Evolutionary conservation across 2,888 invertebrate genomes (phyloP), one percentile per base, ranked within the genome.

Genomic region (Lamellibrachia columna): DNA sequence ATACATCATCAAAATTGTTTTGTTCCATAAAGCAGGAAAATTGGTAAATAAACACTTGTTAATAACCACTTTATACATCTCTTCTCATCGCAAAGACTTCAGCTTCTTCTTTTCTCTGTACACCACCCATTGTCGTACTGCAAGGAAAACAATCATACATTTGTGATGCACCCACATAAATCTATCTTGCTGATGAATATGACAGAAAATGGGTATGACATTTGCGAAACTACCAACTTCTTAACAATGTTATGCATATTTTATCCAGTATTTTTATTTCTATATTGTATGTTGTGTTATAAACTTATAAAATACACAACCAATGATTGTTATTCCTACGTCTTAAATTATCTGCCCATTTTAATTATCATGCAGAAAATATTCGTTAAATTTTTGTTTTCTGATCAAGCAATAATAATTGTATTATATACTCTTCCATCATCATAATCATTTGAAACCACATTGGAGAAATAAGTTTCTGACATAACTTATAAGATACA

Each of bases 51-150:
- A 75, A 75, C 2, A 75, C 75, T 75, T 75, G 75, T 75, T 75
- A 75, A 75, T 75, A 75, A 75, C 75, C 75, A 75, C n/a, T 75
- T 22, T 75, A 75, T 22, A 22, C n/a, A 75, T 75, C 75, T 75
- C 75, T n/a, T 75, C 75, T 75, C 22, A 75, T 91, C 91, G 53
- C 15, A 93, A 55, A 90, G 92, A 92, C 75, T 92, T 93, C n/a
- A 93, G 52, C 55, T 92, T 93, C 90, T 93, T 93, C 52, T 75
- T 91, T 92, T 93, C 93, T 91, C 92, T 93, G 92, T 93, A 93
- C 22, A 93, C 92, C 15, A 93, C 93, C 93, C 93, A 93, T 53
- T 93, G 91, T 52, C 93, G 91, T 55, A 93, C 93, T 93, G 92
- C 22, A 92, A 92, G 28, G 90, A 28, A 92, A 90, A 55, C 53